Evolutionary conservation across 2,888 invertebrate genomes (phyloP).

Genomic region (Sinelater perroti): DNA sequence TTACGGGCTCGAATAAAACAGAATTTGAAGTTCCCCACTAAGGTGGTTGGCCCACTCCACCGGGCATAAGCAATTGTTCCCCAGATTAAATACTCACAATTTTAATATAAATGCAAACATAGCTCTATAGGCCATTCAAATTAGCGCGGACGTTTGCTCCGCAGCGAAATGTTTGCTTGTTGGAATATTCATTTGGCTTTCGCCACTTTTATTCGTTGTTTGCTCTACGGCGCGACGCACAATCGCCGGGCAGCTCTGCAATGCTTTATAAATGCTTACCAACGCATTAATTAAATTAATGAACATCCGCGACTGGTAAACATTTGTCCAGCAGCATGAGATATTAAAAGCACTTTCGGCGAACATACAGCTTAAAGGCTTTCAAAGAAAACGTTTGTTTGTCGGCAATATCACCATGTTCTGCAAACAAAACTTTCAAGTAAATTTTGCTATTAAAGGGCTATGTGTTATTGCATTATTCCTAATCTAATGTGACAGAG

Average conservation of each 20-base stretch:
- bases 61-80: neutral
- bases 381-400: conserved; percentile 12
- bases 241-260: conserved; percentile 13
- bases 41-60: neutral
- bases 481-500: too few species aligned
- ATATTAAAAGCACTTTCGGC: conserved; percentile 8
- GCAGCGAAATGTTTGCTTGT: conserved; percentile 6
- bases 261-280: conserved; percentile 14
- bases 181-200: conserved; percentile 14
- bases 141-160: conserved; percentile 2
- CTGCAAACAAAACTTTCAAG: too few species aligned
- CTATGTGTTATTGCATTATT: too few species aligned
- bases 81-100: neutral
- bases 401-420: too few species aligned
- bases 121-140: neutral
- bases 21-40: too few species aligned
- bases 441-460: too few species aligned
- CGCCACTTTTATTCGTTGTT: conserved; percentile 16
- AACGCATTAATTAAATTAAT: conserved; percentile 19
- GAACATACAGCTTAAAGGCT: conserved; percentile 13
- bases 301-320: conserved; percentile 17
- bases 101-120: conserved; percentile 15
- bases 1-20: too few species aligned
- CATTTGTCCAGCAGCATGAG: conserved; percentile 18
- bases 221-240: neutral